Evolutionary conservation across 2,113 vertebrate species (phyloP), one percentile per base, ranked within the genome.

Genomic region (Mastomys coucha): DNA sequence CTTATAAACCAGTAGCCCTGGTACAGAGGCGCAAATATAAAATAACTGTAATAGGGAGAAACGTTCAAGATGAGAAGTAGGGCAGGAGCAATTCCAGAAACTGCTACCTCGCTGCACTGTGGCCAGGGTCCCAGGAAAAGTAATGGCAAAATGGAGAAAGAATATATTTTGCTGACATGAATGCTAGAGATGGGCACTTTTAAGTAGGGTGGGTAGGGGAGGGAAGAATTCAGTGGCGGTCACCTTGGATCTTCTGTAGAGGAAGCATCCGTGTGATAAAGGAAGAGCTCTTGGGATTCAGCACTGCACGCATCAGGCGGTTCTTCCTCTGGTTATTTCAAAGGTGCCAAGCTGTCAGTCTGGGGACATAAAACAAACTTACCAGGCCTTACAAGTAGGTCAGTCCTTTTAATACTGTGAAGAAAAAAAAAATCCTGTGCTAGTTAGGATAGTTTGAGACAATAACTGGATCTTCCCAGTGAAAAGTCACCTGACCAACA

Each of bases 101-200:
- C 1, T 22, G 28, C 78, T 42, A 49, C n/a, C 36, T 42, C 11
- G 19, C 4, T 36, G 58, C 49, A 26, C 28, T 20, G 17, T 84
- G 19, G 16, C 85, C 78, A 91, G 56, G 75, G 56, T 85, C 53
- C 26, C 67, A 31, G 70, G 2, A 84, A 63, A 88, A 36, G 8
- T 58, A 78, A 58, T 65, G 45, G 20, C 87, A 56, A 91, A 77
- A 94, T 51, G 28, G 45, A 51, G 36, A 81, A 85, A 45, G 14
- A 92, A 85, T 20, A n/a, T 92, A 42, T 65, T 95, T 93, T 96
- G 76, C 42, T 88, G 88, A 58, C 22, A 53, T 42, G 26, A 96
- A 45, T 45, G 51, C 78, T 63, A 81, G 63, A 82, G 49, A 88
- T 67, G 65, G 63, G 12, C 87, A 84, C 88, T 90, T 91, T 78